A percentile compares a stretch with the other conserved stretches of the same genome.
Evolutionary conservation across 2,888 invertebrate species (phyloP).

Genomic region (Quadriops clusia): DNA sequence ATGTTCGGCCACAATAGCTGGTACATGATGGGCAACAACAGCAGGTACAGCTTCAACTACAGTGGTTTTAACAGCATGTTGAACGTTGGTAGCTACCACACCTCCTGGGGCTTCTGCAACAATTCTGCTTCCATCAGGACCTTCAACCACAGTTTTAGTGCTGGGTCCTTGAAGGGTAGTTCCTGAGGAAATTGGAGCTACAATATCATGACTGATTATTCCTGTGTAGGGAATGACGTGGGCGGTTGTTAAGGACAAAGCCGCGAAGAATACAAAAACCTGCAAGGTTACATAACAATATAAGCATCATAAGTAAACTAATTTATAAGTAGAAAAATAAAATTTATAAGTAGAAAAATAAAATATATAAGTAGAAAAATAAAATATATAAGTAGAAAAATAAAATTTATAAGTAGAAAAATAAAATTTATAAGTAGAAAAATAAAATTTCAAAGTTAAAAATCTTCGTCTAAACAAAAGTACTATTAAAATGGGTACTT

Average conservation of each 20-base stretch:
- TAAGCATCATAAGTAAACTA: too few species aligned
- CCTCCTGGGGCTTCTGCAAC: slow-evolving; percentile 15
- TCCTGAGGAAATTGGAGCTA: slow-evolving; percentile 13
- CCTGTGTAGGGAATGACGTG: slow-evolving; percentile 8
- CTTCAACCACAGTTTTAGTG: slow-evolving; percentile 13
- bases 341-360: not conserved
- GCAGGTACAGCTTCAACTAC: slow-evolving; percentile 1
- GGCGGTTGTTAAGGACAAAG: slow-evolving; percentile 15
- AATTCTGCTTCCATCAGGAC: slow-evolving; percentile 16
- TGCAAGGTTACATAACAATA: too few species aligned
- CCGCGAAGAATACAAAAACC: slow-evolving; percentile 10
- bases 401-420: slow-evolving; percentile 1
- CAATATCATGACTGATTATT: slow-evolving; percentile 8
- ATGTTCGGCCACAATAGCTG: too few species aligned
- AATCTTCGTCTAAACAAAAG: slow-evolving; percentile 7
- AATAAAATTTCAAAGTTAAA: not conserved
- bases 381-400: not conserved
- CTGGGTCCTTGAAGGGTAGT: slow-evolving; percentile 16
- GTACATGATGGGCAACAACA: too few species aligned
- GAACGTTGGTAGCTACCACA: slow-evolving; percentile 9
- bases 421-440: slow-evolving; percentile 5
- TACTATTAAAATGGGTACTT: slow-evolving; percentile 5
- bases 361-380: not conserved
- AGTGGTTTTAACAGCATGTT: slow-evolving; percentile 5
- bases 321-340: slow-evolving; percentile 5